A percentile compares a stretch with the other conserved stretches of the same genome.
Conservation (phyloP, 2,797 vertebrate species). For the Lacerta viridis region DNA sequence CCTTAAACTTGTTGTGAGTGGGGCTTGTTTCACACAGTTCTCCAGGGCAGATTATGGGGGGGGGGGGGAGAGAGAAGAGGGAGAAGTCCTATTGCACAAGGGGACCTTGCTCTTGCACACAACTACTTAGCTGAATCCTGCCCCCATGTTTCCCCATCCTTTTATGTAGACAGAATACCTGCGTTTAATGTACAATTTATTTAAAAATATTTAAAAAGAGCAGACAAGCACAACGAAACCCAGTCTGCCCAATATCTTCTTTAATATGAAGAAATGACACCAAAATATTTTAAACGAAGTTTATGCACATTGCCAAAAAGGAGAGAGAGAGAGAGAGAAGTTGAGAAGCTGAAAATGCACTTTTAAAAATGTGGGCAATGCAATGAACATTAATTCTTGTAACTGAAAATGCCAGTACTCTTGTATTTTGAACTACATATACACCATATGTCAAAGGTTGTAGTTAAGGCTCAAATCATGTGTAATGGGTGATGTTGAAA, state of each 20-base stretch:
- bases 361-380: slow-evolving; percentile 65
- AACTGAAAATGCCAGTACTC: slow-evolving; percentile 60
- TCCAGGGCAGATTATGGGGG: too few species aligned
- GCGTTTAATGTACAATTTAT: background rate
- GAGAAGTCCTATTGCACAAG: too few species aligned
- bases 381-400: slow-evolving; percentile 70
- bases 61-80: too few species aligned
- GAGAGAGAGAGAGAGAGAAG: slow-evolving; percentile 59
- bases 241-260: background rate
- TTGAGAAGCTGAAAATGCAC: background rate
- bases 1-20: too few species aligned
- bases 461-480: slow-evolving; percentile 69
- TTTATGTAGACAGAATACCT: slow-evolving; percentile 7
- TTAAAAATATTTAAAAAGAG: background rate
- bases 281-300: slow-evolving; percentile 66
- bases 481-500: slow-evolving; percentile 68
- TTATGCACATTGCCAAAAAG: slow-evolving; percentile 63
- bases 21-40: too few species aligned
- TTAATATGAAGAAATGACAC: slow-evolving; percentile 69
- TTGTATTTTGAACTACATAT: slow-evolving; percentile 73
- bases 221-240: background rate
- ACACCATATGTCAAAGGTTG: slow-evolving; percentile 56
- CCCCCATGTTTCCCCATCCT: slow-evolving; percentile 41
- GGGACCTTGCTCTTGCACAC: too few species aligned
- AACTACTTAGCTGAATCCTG: too few species aligned